Percentiles rank a stretch among this genome's conserved stretches.
Evolutionary conservation across 1,140 invertebrate genomes (phyloP).

Genomic region (Phymorhynchus buccinoides): DNA sequence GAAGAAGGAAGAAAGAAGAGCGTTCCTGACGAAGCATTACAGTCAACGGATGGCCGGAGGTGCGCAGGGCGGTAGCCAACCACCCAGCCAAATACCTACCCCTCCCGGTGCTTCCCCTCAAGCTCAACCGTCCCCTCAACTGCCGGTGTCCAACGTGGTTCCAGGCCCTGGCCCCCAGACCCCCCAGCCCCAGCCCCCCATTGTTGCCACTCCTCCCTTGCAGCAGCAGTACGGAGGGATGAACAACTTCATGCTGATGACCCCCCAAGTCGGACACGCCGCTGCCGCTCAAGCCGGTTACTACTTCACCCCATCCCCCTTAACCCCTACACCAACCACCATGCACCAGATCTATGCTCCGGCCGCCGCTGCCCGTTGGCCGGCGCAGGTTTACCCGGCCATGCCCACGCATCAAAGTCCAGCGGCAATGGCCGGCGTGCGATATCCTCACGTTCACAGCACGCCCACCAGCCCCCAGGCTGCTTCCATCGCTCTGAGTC

Average conservation of each 20-base stretch:
- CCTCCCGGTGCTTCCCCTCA: constrained; percentile 13
- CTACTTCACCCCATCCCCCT: constrained; percentile 3
- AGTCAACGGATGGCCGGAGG: constrained; percentile 70
- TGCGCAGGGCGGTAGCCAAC: constrained; percentile 34
- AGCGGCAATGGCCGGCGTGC: background rate
- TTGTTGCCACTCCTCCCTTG: constrained; percentile 17
- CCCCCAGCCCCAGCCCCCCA: constrained; percentile 28
- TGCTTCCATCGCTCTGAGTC: constrained; percentile 22
- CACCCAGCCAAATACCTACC: constrained; percentile 6
- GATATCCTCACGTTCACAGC: constrained; percentile 29
- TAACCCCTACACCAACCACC: background rate
- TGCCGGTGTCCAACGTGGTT: constrained; percentile 18
- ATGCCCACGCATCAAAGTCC: constrained; percentile 33
- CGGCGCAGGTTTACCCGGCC: constrained; percentile 25
- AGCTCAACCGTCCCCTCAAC: constrained; percentile 18
- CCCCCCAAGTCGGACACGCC: constrained; percentile 9
- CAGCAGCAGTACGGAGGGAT: constrained; percentile 31
- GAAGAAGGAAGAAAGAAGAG: constrained; percentile 97
- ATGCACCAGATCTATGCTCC: constrained; percentile 24
- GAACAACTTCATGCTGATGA: constrained; percentile 25
- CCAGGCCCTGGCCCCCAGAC: background rate
- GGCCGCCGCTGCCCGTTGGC: background rate
- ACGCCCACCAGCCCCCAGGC: background rate
- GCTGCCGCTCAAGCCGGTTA: constrained; percentile 1
- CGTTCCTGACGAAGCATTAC: constrained; percentile 96